A percentile compares a stretch with the other conserved stretches of the same genome.
Conservation (phyloP, 2,888 invertebrate species). For the Ommatoiulus sabulosus region DNA sequence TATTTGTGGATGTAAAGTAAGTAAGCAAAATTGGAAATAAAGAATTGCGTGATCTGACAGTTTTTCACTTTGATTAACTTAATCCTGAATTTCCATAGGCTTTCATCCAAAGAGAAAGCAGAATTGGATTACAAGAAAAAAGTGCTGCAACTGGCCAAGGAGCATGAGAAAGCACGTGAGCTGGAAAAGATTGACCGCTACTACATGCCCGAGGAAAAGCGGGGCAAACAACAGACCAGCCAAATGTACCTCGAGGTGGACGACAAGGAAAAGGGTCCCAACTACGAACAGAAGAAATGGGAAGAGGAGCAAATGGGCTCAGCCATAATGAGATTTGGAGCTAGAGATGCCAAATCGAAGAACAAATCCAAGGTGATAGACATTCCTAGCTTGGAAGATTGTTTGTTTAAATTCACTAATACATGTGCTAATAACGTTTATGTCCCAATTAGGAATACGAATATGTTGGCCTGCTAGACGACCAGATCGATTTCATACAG, state of each 20-base stretch:
- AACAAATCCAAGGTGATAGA: conserved; percentile 70
- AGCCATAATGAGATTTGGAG: conserved; percentile 92
- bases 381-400: too few relatives aligned
- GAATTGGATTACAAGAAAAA: conserved; percentile 92
- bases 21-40: conserved; percentile 65
- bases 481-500: conserved; percentile 98
- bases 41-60: background rate
- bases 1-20: conserved; percentile 90
- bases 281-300: conserved; percentile 85
- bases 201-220: conserved; percentile 85
- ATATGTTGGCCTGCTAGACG: conserved; percentile 81
- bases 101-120: conserved; percentile 86
- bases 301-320: conserved; percentile 96
- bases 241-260: conserved; percentile 81
- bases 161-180: conserved; percentile 95
- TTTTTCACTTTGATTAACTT: too few relatives aligned
- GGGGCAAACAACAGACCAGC: conserved; percentile 57
- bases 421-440: conserved; percentile 46
- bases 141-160: conserved; percentile 88
- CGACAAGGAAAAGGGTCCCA: conserved; percentile 78
- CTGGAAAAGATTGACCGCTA: conserved; percentile 93
- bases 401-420: conserved; percentile 50
- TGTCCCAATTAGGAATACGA: conserved; percentile 65
- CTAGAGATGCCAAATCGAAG: conserved; percentile 78
- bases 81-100: conserved; percentile 71